Conservation (phyloP, 2,797 vertebrate species). For the Erethizon dorsatum region DNA sequence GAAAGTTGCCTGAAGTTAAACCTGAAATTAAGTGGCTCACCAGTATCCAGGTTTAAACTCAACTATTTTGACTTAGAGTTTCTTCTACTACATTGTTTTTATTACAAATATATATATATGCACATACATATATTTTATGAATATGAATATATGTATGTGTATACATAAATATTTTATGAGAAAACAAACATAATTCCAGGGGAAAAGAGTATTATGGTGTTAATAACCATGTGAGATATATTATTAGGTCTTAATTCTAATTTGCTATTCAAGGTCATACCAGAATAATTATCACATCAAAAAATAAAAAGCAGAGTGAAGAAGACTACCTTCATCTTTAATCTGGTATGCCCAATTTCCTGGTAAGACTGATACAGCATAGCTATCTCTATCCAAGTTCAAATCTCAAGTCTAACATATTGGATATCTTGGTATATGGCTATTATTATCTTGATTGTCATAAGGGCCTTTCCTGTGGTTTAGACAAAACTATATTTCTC, state of each 20-base stretch:
- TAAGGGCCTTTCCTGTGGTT: background rate
- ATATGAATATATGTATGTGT: background rate
- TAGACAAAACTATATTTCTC: background rate
- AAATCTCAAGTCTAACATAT: background rate
- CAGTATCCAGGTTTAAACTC: slow-evolving; percentile 20
- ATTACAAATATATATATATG: background rate
- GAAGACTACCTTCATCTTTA: background rate
- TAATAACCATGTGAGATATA: slow-evolving; percentile 21
- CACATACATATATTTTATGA: background rate
- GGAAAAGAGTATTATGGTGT: background rate
- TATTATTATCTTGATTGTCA: background rate
- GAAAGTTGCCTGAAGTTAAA: slow-evolving; percentile 18
- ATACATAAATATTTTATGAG: background rate
- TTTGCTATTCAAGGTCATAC: background rate
- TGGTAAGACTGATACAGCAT: background rate
- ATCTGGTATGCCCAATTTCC: background rate
- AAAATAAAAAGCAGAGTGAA: background rate
- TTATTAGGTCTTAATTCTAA: slow-evolving; percentile 7
- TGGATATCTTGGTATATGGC: background rate
- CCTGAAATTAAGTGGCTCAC: slow-evolving; percentile 24
- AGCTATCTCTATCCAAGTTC: background rate
- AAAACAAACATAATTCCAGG: slow-evolving; percentile 42
- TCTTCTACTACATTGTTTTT: background rate
- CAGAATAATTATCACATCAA: slow-evolving; percentile 27
- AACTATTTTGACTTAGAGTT: slow-evolving; percentile 19